phyloP scores from a whole-genome alignment of 2,888 invertebrate genomes.

The Quadroppia sp. region DNA sequence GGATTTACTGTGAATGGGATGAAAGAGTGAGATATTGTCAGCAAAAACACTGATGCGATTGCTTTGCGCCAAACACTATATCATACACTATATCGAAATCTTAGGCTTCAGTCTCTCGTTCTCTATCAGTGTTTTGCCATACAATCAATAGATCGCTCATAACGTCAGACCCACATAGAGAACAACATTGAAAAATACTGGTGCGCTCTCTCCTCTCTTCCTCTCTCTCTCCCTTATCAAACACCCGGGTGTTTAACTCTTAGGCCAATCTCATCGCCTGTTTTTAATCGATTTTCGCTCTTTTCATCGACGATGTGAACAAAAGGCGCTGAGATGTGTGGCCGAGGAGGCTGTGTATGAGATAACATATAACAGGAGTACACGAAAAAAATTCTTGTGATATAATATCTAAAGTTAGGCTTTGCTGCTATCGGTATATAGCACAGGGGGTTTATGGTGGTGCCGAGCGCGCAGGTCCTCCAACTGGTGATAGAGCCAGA shows the following conservation, averaged over 20 bases:
- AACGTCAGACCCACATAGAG: constrained; percentile 21
- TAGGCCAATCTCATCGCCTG: constrained; percentile 16
- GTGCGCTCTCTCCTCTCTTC: too few relatives aligned
- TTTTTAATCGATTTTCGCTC: constrained; percentile 32
- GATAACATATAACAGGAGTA: neutral
- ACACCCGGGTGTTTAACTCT: too few relatives aligned
- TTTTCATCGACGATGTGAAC: constrained; percentile 9
- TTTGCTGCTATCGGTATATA: neutral
- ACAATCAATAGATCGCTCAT: constrained; percentile 25
- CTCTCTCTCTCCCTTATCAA: too few relatives aligned
- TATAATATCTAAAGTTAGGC: neutral
- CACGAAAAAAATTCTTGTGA: neutral
- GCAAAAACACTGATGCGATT: constrained; percentile 12
- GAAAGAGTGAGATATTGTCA: neutral
- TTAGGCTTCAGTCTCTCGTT: neutral
- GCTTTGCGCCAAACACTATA: constrained; percentile 20
- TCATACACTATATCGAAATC: constrained; percentile 1
- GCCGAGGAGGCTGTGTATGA: neutral
- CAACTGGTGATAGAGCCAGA: neutral
- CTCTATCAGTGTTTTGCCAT: constrained; percentile 2
- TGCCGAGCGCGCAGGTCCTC: constrained; percentile 9
- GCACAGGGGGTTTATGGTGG: neutral
- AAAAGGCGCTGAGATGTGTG: constrained; percentile 6
- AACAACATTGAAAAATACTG: too few relatives aligned
- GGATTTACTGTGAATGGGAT: constrained; percentile 25